Conservation (phyloP, 2,797 vertebrate genomes). For the Argentina silus region DNA sequence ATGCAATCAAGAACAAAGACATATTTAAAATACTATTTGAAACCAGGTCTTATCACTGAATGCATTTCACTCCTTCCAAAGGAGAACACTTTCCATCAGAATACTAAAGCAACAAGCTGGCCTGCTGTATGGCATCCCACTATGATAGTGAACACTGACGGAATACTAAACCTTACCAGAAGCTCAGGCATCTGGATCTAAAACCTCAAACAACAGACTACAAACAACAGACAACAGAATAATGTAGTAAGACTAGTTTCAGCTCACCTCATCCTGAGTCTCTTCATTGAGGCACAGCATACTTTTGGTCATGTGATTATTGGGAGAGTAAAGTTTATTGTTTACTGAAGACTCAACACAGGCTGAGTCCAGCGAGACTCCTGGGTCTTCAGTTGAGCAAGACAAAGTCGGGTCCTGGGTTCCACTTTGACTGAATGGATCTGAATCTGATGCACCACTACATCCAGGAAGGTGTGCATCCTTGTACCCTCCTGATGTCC, state of each 20-base stretch:
- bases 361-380: slow-evolving; percentile 34
- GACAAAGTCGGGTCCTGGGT: slow-evolving; percentile 7
- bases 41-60: no score
- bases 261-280: slow-evolving; percentile 78
- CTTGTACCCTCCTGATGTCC: background rate
- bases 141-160: no score
- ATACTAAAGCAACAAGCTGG: no score
- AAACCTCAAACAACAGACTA: background rate
- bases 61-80: no score
- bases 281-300: slow-evolving; percentile 80
- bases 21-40: no score
- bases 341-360: slow-evolving; percentile 38
- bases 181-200: background rate
- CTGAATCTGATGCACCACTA: slow-evolving; percentile 10
- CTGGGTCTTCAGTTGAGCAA: slow-evolving; percentile 37
- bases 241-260: background rate
- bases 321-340: slow-evolving; percentile 55
- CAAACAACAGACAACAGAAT: background rate
- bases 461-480: slow-evolving; percentile 16
- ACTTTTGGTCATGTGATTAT: slow-evolving; percentile 81
- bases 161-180: background rate
- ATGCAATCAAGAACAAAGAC: no score
- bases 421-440: slow-evolving; percentile 16
- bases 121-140: no score
- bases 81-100: no score